Evolutionary conservation across 1,140 invertebrate species (phyloP).

Genomic region (Scaptomyza hsui): DNA sequence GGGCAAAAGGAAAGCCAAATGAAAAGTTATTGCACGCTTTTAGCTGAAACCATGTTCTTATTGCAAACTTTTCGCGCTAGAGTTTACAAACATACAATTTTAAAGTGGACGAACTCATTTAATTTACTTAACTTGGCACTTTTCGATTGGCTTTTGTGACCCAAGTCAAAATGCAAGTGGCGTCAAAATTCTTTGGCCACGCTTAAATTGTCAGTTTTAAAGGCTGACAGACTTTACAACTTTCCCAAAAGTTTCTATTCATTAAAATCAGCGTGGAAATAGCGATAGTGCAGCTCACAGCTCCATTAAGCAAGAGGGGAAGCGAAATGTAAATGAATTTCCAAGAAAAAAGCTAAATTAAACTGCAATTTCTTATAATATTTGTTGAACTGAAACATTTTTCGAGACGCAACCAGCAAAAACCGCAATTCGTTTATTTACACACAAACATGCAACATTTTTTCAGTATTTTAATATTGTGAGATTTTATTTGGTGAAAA

Average conservation of each 20-base stretch:
- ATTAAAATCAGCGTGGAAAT: constrained; percentile 36
- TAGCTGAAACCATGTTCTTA: constrained; percentile 50
- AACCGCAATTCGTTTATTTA: constrained; percentile 6
- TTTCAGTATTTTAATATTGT: not conserved
- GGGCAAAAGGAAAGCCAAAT: constrained; percentile 53
- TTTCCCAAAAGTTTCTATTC: constrained; percentile 41
- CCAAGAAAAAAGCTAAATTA: constrained; percentile 26
- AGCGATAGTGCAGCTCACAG: not conserved
- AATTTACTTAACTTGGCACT: constrained; percentile 71
- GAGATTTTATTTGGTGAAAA: constrained; percentile 9
- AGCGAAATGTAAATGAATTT: constrained; percentile 34
- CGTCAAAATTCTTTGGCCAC: constrained; percentile 31
- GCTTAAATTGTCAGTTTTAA: constrained; percentile 59
- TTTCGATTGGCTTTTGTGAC: constrained; percentile 48
- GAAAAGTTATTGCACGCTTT: constrained; percentile 72
- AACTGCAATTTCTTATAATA: constrained; percentile 22
- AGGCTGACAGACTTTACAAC: constrained; percentile 11
- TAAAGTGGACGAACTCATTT: constrained; percentile 70
- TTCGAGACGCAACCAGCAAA: not conserved
- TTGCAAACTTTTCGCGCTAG: constrained; percentile 20
- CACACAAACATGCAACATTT: constrained; percentile 25
- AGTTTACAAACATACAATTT: constrained; percentile 16
- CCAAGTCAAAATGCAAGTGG: constrained; percentile 51
- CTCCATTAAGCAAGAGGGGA: constrained; percentile 35
- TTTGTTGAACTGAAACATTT: constrained; percentile 1